Base-by-base conservation (phyloP, 2,113 vertebrate species). In the Lucifuga dentata region DNA sequence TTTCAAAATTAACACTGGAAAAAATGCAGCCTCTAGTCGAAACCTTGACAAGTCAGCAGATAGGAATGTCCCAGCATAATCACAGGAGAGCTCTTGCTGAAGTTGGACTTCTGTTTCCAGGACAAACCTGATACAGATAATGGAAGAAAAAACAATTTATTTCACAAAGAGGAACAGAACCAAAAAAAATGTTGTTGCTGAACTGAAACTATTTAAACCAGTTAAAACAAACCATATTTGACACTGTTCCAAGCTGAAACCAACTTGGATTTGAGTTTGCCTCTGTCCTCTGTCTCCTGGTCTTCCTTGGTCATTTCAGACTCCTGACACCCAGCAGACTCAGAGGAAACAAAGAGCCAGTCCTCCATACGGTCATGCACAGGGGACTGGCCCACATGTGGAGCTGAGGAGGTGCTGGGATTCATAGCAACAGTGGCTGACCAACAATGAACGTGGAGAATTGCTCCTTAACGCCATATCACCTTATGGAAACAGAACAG, bases 191-290 rank as follows among this genome's bases (percentile, higher is more conserved):
- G 24, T 15, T 53, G 4, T 26, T 55, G n/a, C 45, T 21, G 9
- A 2, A 46, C 20, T 5, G 32, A 5, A 11, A 24, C 1, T 23
- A 13, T 7, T 9, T n/a, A 2, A 51, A 8, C 16, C 26, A 29
- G 16, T 23, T 29, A 74, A 26, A 64, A 53, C 93, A 81, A 35
- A 95, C 95, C 93, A 26, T 97, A 96, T 91, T 94, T 97, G 33
- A 97, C 88, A 36, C 93, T 97, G 90, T 97, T 96, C 96, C 95
- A 97, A 1, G 83, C 91, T 0, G 95, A 94, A 48, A 95, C 86
- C 40, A 96, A 76, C 77, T 92, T 95, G 65, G 90, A 88, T 65
- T 92, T 95, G 40, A 97, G 81, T 76, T 90, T 94, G 59, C 93
- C 84, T 79, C 90, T 90, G 56, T 96, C 93, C 58, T 93, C 94